Evolutionary conservation across 2,888 invertebrate genomes (phyloP), one percentile per base, ranked within the genome.

Genomic region (Dichetophora obliterata): DNA sequence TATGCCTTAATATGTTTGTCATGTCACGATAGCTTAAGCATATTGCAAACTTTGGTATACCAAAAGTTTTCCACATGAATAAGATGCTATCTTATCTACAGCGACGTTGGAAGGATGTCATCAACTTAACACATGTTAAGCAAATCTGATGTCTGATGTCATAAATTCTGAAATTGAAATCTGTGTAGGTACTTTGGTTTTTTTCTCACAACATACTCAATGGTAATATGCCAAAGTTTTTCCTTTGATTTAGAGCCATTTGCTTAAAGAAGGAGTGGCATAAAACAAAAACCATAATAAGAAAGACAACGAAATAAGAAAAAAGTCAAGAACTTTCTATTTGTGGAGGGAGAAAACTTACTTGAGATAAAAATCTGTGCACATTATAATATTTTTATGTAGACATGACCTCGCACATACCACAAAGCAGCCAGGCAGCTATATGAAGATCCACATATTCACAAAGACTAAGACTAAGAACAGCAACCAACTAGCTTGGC

Each of bases 341-440:
- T 8, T 59, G 22, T 59, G 22, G 31, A 37, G 11, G 19, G 48
- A 68, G 63, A 63, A 59, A 65, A 66, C 72, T 68, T 54, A 68
- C 63, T 68, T 54, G 66, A 63, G 63, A 77, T 77, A 74, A 71
- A 78, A 74, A 76, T 78, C 75, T 75, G 61, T 14, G 76, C 63
- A 75, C n/a, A 76, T 77, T 65, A 57, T 61, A 66, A 24, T 54
- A 54, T 24, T 75, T 71, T 70, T 76, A 71, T 71, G 63, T 54
- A 71, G 76, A 48, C 68, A 82, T 81, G 82, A 82, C 82, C 80
- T 81, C 81, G 81, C 78, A 79, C 78, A 81, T 74, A 52, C 37
- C 31, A 57, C 70, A 65, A 19, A 59, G 54, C 65, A 43, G 65
- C 5, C 48, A 27, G 19, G 19, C 14, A 11, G 37, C 5, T n/a